These are phyloP conservation scores for Bujurquina vittata DNA, from an alignment of 2,113 vertebrate species.

Conservation along the genomic window DNA sequence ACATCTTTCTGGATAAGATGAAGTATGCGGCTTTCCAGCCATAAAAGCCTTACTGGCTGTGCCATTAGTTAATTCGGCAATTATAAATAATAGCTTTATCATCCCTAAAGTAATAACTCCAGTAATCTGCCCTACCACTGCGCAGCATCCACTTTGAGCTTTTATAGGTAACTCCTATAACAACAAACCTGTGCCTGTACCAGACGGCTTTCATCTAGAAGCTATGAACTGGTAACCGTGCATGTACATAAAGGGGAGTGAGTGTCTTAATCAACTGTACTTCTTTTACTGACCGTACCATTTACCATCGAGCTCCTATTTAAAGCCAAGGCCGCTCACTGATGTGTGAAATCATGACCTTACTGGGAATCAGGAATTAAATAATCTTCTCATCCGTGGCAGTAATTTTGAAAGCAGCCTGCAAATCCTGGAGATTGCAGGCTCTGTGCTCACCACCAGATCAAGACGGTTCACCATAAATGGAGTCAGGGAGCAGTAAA, in stretches of 20 bases:
- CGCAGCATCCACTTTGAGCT: not conserved
- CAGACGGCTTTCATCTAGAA: constrained; percentile 8
- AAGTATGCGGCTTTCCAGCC: not conserved
- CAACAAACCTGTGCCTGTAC: not conserved
- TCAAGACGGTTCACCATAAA: constrained; percentile 64
- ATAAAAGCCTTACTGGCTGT: not conserved
- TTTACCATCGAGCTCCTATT: constrained; percentile 27
- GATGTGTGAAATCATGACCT: constrained; percentile 62
- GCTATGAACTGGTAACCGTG: not conserved
- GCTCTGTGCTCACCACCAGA: constrained; percentile 37
- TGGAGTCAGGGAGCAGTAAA: constrained; percentile 62
- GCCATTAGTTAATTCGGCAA: not conserved
- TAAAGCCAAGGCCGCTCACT: constrained; percentile 27
- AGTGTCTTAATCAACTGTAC: not conserved
- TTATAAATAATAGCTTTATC: not conserved
- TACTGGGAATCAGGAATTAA: constrained; percentile 55
- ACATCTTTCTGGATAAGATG: not conserved
- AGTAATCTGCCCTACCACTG: not conserved
- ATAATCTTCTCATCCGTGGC: constrained; percentile 64
- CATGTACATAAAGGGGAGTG: not conserved
- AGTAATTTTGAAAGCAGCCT: constrained; percentile 55
- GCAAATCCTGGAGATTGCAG: constrained; percentile 58
- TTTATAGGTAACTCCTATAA: not conserved
- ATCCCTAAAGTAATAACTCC: not conserved
- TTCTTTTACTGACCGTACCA: not conserved